Percentiles rank a stretch among this genome's conserved stretches.
phyloP scores from a whole-genome alignment of 92 coral and sea anemone species.

The Zoanthus solanderi region DNA sequence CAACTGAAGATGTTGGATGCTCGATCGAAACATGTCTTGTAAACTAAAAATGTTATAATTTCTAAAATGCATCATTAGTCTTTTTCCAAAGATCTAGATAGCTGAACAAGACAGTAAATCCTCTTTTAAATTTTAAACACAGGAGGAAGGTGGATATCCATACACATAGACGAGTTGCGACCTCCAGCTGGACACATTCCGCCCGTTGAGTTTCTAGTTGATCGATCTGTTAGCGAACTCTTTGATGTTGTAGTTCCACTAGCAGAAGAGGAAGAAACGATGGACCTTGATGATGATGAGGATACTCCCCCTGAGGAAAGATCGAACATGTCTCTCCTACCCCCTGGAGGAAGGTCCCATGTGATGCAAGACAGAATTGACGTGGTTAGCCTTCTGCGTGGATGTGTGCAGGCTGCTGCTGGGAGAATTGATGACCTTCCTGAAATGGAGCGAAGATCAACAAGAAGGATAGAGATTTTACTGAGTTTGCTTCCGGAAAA shows the following conservation, averaged over 20 bases:
- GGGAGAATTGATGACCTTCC: constrained; percentile 81
- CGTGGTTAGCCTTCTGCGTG: constrained; percentile 69
- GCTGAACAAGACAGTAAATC: background rate
- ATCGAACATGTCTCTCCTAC: background rate
- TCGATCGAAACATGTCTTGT: too few species aligned
- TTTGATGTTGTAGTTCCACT: constrained; percentile 68
- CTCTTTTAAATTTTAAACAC: background rate
- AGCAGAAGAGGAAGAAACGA: constrained; percentile 39
- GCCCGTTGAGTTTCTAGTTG: constrained; percentile 74
- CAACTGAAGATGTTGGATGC: too few species aligned
- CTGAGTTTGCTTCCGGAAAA: constrained; percentile 72
- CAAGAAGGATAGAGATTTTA: constrained; percentile 83
- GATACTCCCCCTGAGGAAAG: background rate
- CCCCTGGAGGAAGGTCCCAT: background rate
- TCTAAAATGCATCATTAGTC: background rate
- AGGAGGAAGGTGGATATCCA: constrained; percentile 81
- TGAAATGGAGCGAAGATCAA: constrained; percentile 67
- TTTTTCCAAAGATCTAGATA: too few species aligned
- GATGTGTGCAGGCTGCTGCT: constrained; percentile 87
- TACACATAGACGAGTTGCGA: constrained; percentile 88
- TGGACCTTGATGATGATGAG: constrained; percentile 61
- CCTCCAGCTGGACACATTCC: constrained; percentile 84
- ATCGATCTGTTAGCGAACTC: constrained; percentile 85
- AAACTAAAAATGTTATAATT: too few species aligned
- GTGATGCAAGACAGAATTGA: constrained; percentile 50